Conservation (phyloP, 2,113 vertebrate species). For the Danionella cerebrum region DNA sequence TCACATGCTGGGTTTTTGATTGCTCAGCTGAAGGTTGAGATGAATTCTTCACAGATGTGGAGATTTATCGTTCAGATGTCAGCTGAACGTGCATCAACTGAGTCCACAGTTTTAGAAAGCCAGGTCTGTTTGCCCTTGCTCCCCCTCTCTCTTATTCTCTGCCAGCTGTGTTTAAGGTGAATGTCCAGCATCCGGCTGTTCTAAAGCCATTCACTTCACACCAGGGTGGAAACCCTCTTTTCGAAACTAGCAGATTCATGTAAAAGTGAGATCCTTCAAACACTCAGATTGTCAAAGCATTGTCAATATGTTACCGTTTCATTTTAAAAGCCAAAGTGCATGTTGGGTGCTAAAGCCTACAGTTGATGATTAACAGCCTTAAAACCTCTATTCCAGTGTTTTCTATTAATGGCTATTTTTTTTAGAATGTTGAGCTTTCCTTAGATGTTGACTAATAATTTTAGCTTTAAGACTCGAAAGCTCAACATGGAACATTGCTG, state of each 20-base stretch:
- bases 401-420: neutral
- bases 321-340: neutral
- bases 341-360: neutral
- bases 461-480: too few species aligned
- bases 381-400: neutral
- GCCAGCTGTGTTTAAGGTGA: constrained; percentile 60
- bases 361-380: neutral
- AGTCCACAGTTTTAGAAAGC: constrained; percentile 41
- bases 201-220: constrained; percentile 53
- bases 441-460: too few species aligned
- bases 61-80: constrained; percentile 15
- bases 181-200: constrained; percentile 48
- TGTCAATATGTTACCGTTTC: neutral
- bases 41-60: neutral
- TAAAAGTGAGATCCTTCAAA: constrained; percentile 38
- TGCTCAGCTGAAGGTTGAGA: neutral
- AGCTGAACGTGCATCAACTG: constrained; percentile 36
- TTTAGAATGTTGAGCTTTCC: too few species aligned
- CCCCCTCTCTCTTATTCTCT: constrained; percentile 36
- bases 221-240: constrained; percentile 53
- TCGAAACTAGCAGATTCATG: constrained; percentile 49
- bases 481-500: too few species aligned
- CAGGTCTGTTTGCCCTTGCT: constrained; percentile 14
- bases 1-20: neutral
- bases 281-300: neutral